Evolutionary conservation across 2,888 invertebrate species (phyloP).

Genomic region (Altica lythri): DNA sequence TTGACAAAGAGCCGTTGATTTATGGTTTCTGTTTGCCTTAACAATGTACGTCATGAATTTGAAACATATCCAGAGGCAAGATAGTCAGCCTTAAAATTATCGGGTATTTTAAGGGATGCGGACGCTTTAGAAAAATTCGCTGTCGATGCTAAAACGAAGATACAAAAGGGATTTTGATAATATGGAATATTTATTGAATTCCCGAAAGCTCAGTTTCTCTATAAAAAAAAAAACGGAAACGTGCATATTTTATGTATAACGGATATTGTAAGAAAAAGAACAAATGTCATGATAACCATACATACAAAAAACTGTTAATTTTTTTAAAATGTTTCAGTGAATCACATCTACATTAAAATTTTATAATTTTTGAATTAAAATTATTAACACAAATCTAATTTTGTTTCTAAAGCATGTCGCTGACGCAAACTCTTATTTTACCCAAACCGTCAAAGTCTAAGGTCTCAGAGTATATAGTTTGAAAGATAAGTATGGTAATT

Average conservation of each 20-base stretch:
- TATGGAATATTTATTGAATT: slow-evolving; percentile 16
- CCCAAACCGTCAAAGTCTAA: too few species aligned
- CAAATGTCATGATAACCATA: too few species aligned
- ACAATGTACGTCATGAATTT: slow-evolving; percentile 25
- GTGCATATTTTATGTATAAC: background rate
- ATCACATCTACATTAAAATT: too few species aligned
- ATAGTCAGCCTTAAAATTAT: slow-evolving; percentile 23
- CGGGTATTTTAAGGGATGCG: slow-evolving; percentile 18
- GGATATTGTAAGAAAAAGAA: too few species aligned
- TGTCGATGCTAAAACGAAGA: slow-evolving; percentile 10
- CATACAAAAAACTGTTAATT: too few species aligned
- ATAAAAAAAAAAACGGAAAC: background rate
- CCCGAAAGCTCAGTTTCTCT: slow-evolving; percentile 10
- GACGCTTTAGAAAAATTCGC: slow-evolving; percentile 16
- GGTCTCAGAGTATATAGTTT: too few species aligned
- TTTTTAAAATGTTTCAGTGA: too few species aligned
- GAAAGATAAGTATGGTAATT: too few species aligned
- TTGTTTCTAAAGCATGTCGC: too few species aligned
- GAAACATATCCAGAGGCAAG: slow-evolving; percentile 19
- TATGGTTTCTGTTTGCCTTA: slow-evolving; percentile 19
- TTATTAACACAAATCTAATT: too few species aligned
- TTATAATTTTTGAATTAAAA: too few species aligned
- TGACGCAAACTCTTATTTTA: too few species aligned
- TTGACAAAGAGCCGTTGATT: slow-evolving; percentile 10
- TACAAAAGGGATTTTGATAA: slow-evolving; percentile 20